Percentiles rank a stretch among this genome's conserved stretches.
These are phyloP conservation scores for Manis pentadactyla DNA, from an alignment of 2,797 vertebrate genomes.

Conservation along the genomic window DNA sequence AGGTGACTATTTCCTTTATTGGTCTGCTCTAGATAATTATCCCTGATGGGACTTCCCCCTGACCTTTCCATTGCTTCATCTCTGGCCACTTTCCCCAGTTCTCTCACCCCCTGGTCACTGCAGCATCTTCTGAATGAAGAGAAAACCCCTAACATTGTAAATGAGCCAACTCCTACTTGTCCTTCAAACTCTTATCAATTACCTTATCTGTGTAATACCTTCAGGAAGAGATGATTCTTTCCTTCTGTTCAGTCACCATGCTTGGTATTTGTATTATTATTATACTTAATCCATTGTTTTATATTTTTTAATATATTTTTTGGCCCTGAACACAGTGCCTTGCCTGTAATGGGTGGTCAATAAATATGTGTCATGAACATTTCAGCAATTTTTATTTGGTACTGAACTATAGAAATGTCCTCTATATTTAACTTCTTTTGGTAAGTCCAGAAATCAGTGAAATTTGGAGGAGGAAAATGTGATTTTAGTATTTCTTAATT, in stretches of 20 bases:
- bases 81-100: not conserved
- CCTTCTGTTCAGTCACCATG: not conserved
- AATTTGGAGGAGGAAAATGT: not conserved
- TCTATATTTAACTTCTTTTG: not conserved
- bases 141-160: not conserved
- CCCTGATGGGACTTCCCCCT: not conserved
- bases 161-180: not conserved
- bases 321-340: not conserved
- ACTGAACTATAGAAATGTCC: not conserved
- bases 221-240: not conserved
- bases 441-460: not conserved
- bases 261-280: not conserved
- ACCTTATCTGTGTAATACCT: not conserved
- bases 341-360: not conserved
- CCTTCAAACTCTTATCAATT: not conserved
- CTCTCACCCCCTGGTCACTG: not conserved
- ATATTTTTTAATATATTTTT: not conserved
- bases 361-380: not conserved
- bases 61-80: not conserved
- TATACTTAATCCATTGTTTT: not conserved
- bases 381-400: not conserved
- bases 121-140: not conserved
- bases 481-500: not conserved
- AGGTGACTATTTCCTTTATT: not conserved
- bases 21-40: not conserved